Evolutionary conservation across 2,888 invertebrate species (phyloP).

Genomic region (Therioaphis trifolii): DNA sequence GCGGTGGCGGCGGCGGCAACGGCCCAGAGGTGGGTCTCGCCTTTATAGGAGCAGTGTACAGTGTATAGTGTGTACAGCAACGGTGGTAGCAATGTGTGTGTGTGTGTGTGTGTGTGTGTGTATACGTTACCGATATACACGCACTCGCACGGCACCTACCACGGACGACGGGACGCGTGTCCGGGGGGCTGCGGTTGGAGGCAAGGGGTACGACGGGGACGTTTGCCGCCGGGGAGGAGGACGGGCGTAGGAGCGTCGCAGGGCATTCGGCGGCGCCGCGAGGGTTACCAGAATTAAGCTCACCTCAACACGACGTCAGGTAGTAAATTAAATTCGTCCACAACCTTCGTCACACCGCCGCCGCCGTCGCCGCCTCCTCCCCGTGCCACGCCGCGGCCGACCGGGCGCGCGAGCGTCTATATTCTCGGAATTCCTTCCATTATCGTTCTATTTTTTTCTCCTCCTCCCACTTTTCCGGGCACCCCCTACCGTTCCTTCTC

Average conservation of each 20-base stretch:
- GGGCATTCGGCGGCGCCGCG: not conserved
- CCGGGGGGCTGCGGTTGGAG: not conserved
- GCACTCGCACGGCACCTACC: not conserved
- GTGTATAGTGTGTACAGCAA: not conserved
- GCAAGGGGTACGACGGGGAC: not conserved
- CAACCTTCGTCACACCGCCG: not conserved
- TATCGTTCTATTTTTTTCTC: slow-evolving; percentile 39
- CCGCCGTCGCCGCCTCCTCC: not conserved
- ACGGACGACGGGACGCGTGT: too few species aligned
- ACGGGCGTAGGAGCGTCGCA: not conserved
- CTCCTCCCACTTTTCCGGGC: too few species aligned
- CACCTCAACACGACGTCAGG: slow-evolving; percentile 61
- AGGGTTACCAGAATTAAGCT: slow-evolving; percentile 58
- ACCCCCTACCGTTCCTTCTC: too few species aligned
- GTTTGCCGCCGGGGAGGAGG: not conserved
- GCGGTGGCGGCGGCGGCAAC: not conserved
- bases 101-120: too few species aligned
- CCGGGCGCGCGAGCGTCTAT: not conserved
- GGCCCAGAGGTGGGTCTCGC: slow-evolving; percentile 26
- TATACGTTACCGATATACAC: slow-evolving; percentile 44
- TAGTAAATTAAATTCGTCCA: slow-evolving; percentile 61
- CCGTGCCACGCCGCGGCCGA: too few species aligned
- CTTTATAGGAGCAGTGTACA: slow-evolving; percentile 30
- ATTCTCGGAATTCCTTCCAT: slow-evolving; percentile 38
- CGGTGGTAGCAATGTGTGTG: not conserved